phyloP scores from a whole-genome alignment of 2,113 vertebrate genomes.

The Charina bottae region DNA sequence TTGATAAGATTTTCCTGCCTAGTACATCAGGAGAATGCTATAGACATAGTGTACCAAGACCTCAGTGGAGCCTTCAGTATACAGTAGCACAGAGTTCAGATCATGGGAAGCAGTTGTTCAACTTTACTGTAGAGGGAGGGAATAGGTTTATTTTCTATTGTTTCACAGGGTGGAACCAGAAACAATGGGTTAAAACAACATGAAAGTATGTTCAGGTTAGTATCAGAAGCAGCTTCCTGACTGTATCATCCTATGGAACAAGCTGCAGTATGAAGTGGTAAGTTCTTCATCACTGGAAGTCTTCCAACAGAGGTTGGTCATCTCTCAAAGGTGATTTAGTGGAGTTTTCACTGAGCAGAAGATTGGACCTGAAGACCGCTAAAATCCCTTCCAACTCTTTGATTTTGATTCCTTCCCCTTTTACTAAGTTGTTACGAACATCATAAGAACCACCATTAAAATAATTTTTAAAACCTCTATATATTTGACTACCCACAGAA shows the following conservation, averaged over 20 bases:
- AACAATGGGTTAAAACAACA: not conserved
- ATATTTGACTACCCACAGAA: not conserved
- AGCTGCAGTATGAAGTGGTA: too few relatives aligned
- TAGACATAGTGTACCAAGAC: not conserved
- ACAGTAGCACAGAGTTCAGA: not conserved
- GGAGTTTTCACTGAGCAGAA: too few relatives aligned
- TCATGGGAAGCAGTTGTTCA: not conserved
- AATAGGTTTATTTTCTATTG: not conserved
- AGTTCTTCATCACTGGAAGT: too few relatives aligned
- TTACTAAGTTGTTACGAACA: too few relatives aligned
- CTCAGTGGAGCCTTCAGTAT: not conserved
- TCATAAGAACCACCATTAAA: not conserved
- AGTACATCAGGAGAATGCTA: not conserved
- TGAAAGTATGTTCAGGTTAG: not conserved
- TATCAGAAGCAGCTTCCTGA: too few relatives aligned
- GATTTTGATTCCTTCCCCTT: too few relatives aligned
- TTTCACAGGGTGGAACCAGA: too few relatives aligned
- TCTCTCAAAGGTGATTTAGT: too few relatives aligned
- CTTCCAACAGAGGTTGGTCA: too few relatives aligned
- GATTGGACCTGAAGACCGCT: too few relatives aligned
- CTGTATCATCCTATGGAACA: too few relatives aligned
- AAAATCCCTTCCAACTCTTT: too few relatives aligned
- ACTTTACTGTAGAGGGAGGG: not conserved
- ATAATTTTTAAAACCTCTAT: not conserved
- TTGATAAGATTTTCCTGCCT: not conserved